Percentiles rank a stretch among this genome's conserved stretches.
Conservation (phyloP, 1,140 invertebrate genomes). For the Cotesia typhae region DNA sequence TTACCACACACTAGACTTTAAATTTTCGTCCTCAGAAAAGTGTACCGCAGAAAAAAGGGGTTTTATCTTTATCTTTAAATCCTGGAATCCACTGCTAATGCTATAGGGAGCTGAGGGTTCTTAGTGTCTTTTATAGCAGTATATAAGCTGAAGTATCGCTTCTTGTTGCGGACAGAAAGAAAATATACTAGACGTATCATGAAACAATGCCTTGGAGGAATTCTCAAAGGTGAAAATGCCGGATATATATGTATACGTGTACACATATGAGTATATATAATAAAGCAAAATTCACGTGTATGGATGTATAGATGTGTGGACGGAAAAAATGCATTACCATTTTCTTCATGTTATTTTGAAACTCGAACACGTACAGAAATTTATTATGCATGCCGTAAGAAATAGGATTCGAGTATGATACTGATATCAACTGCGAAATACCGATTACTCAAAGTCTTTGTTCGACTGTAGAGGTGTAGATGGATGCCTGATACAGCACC, state of each 20-base stretch:
- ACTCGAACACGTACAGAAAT: background rate
- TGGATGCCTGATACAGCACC: too few relatives aligned
- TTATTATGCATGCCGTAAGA: conserved; percentile 3
- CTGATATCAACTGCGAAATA: conserved; percentile 13
- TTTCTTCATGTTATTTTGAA: conserved; percentile 6
- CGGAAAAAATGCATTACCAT: background rate
- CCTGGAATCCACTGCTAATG: background rate
- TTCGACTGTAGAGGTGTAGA: conserved; percentile 8
- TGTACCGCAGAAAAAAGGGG: background rate
- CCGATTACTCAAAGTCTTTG: conserved; percentile 15
- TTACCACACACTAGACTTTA: too few relatives aligned
- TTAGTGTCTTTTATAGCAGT: background rate
- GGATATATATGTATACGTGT: too few relatives aligned
- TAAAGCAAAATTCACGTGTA: background rate
- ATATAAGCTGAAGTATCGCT: background rate
- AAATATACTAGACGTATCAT: background rate
- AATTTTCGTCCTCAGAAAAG: too few relatives aligned
- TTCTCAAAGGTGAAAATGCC: background rate
- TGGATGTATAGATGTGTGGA: background rate
- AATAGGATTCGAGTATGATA: conserved; percentile 4
- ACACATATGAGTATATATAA: background rate
- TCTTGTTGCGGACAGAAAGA: conserved; percentile 6
- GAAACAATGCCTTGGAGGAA: conserved; percentile 13
- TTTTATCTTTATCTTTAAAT: background rate
- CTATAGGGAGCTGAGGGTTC: too few relatives aligned